Percentiles rank a stretch among this genome's conserved stretches.
These are phyloP conservation scores for Brachyopa scutellaris DNA, from an alignment of 2,888 invertebrate species.

Conservation along the genomic window DNA sequence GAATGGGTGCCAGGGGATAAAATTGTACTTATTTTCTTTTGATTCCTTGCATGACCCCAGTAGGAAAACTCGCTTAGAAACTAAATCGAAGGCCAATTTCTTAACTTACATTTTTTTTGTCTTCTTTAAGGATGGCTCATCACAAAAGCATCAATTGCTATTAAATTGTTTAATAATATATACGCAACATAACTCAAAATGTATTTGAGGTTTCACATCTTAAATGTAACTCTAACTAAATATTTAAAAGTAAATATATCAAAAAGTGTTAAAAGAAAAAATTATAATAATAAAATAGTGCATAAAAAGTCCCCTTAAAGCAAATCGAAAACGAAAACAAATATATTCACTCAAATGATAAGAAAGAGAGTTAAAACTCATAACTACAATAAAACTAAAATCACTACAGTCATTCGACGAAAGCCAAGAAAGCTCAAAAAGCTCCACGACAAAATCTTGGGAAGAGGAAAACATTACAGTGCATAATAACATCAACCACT, in stretches of 20 bases:
- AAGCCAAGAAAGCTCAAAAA: conserved; percentile 45
- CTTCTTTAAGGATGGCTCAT: conserved; percentile 37
- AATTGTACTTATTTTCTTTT: not conserved
- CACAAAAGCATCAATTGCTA: conserved; percentile 6
- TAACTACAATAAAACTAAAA: conserved; percentile 42
- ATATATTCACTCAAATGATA: conserved; percentile 57
- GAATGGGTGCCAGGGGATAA: too few relatives aligned
- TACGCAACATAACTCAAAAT: conserved; percentile 39
- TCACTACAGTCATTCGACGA: conserved; percentile 59
- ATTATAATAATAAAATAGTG: conserved; percentile 20
- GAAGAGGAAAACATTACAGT: conserved; percentile 38
- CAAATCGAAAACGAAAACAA: conserved; percentile 36
- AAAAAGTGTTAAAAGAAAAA: conserved; percentile 65
- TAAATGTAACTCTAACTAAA: conserved; percentile 40
- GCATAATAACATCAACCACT: conserved; percentile 54
- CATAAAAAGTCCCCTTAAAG: conserved; percentile 8
- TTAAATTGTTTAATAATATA: conserved; percentile 1
- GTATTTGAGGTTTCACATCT: conserved; percentile 36
- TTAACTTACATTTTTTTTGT: conserved; percentile 4
- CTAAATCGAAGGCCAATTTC: not conserved
- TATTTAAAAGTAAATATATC: conserved; percentile 42
- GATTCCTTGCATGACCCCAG: too few relatives aligned
- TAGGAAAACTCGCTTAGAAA: too few relatives aligned
- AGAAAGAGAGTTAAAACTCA: conserved; percentile 48
- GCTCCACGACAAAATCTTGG: conserved; percentile 52